phyloP scores from a whole-genome alignment of 2,797 vertebrate species.

The Spinus olivaceus region DNA sequence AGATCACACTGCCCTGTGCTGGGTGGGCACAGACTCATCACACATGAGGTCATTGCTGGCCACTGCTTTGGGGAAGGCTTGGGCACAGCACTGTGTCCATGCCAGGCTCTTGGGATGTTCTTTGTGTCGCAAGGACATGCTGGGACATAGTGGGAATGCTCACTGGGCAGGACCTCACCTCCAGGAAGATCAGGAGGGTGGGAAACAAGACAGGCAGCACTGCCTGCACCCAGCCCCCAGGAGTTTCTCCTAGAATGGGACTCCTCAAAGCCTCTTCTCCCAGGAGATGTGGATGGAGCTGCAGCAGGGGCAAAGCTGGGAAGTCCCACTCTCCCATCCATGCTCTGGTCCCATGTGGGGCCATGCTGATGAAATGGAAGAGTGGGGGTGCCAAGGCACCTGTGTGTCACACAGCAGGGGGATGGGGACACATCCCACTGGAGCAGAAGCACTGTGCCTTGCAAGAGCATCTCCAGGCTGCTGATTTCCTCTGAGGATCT shows the following conservation, averaged over 20 bases:
- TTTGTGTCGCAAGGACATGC: fast-evolving
- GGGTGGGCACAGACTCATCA: background rate
- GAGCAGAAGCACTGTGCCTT: background rate
- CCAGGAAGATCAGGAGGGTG: background rate
- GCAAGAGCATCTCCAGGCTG: background rate
- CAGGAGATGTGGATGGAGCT: background rate
- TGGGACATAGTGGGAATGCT: background rate
- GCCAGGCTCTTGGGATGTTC: background rate
- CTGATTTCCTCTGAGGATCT: background rate
- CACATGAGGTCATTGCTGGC: fast-evolving
- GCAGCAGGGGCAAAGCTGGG: background rate
- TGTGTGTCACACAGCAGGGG: fast-evolving
- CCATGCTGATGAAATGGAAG: fast-evolving
- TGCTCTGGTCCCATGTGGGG: background rate
- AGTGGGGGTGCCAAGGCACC: background rate
- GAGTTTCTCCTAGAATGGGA: background rate
- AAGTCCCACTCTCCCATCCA: background rate
- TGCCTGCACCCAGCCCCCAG: background rate
- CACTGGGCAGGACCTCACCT: background rate
- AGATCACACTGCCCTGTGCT: background rate
- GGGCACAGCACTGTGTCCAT: background rate
- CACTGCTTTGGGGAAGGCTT: background rate
- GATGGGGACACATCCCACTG: fast-evolving
- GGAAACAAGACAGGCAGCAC: background rate
- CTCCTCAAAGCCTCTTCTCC: background rate